Conservation (phyloP, 2,113 vertebrate genomes). For the Ictidomys tridecemlineatus region DNA sequence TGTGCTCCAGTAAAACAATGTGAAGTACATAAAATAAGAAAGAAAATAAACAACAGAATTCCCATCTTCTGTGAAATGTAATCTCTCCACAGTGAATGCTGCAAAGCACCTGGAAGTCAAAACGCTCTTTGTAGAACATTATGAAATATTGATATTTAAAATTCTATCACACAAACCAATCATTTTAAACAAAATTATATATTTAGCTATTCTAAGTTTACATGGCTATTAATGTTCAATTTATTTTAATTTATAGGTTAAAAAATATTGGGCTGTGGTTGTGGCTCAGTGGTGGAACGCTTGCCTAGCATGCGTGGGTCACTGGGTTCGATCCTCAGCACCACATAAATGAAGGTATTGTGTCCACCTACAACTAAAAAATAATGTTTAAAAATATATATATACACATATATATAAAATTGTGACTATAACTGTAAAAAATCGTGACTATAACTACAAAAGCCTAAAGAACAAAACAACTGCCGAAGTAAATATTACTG, state of each 20-base stretch:
- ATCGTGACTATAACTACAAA: background rate
- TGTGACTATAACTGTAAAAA: background rate
- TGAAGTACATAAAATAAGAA: background rate
- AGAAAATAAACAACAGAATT: background rate
- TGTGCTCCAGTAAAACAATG: background rate
- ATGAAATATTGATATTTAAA: background rate
- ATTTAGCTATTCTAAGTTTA: conserved; percentile 11
- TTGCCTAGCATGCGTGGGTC: no score
- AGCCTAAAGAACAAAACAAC: background rate
- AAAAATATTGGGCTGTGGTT: background rate
- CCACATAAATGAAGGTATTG: no score
- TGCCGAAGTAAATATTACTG: background rate
- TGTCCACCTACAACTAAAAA: no score
- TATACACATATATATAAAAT: background rate
- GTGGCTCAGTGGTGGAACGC: no score
- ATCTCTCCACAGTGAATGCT: background rate
- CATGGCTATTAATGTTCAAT: conserved; percentile 29
- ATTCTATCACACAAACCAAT: conserved; percentile 18
- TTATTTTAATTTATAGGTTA: conserved; percentile 48
- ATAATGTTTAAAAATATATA: no score
- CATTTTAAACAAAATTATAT: conserved; percentile 36
- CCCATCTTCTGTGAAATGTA: background rate
- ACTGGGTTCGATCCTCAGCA: no score
- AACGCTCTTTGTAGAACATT: background rate
- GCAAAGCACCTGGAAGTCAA: background rate